These are phyloP conservation scores for Corythoichthys haematopterus DNA, from an alignment of 2,113 vertebrate species.

Conservation along the genomic window DNA sequence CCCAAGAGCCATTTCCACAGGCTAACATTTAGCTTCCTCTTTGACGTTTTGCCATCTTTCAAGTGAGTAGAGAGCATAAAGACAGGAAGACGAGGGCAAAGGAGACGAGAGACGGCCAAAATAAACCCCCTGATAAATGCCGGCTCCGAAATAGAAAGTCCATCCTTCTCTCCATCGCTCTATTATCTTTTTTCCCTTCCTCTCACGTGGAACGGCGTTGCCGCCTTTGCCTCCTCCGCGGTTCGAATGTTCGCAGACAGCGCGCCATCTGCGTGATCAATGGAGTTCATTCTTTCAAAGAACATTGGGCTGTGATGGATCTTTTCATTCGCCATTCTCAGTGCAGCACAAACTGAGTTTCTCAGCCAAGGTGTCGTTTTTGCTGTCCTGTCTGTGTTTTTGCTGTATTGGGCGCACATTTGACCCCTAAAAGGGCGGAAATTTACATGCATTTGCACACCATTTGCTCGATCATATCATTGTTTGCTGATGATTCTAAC, in stretches of 20 bases:
- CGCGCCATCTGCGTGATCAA: constrained; percentile 11
- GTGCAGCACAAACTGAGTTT: neutral
- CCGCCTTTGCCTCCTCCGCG: constrained; percentile 6
- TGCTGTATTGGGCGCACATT: neutral
- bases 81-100: constrained; percentile 3
- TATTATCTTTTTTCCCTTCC: constrained; percentile 35
- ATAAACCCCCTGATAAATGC: constrained; percentile 65
- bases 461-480: neutral
- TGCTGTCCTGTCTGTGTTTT: neutral
- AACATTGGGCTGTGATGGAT: constrained; percentile 1
- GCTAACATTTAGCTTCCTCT: neutral
- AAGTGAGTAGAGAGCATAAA: constrained; percentile 7
- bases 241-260: neutral
- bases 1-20: neutral
- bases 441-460: neutral
- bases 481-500: neutral
- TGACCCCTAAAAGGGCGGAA: neutral
- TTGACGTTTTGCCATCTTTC: neutral
- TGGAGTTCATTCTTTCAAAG: constrained; percentile 2
- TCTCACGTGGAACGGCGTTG: constrained; percentile 34
- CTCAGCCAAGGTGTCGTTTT: neutral
- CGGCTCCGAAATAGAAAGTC: constrained; percentile 63
- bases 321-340: neutral
- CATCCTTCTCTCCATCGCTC: constrained; percentile 52
- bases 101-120: constrained; percentile 36